These are phyloP conservation scores for Geophilus truncorum DNA, from an alignment of 2,888 invertebrate genomes.

Conservation along the genomic window DNA sequence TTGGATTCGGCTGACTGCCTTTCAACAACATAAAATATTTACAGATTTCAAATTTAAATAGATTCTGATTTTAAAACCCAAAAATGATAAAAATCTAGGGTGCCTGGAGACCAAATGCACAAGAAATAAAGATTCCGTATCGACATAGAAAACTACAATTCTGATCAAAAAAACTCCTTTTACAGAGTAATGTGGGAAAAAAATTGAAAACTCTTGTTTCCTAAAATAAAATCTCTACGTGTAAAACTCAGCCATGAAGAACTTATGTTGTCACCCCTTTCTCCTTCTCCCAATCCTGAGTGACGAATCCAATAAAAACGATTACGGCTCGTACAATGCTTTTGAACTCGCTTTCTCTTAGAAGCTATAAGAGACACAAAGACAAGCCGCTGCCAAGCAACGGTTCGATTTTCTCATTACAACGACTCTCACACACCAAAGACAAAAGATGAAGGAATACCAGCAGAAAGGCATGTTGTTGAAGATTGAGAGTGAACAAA, in stretches of 20 bases:
- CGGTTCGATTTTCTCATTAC: conserved; percentile 7
- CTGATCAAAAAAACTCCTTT: too few relatives aligned
- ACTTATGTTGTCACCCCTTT: not conserved
- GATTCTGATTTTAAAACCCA: too few relatives aligned
- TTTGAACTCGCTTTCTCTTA: not conserved
- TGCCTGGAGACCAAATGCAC: too few relatives aligned
- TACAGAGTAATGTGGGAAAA: too few relatives aligned
- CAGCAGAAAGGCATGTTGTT: not conserved
- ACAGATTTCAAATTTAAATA: too few relatives aligned
- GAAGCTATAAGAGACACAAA: not conserved
- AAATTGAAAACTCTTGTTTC: not conserved
- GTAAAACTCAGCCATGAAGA: not conserved
- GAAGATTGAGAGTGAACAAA: not conserved
- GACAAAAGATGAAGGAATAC: not conserved
- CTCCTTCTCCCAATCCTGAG: not conserved
- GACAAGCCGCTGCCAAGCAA: conserved; percentile 16
- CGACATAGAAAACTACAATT: too few relatives aligned
- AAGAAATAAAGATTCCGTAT: too few relatives aligned
- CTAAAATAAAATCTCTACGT: not conserved
- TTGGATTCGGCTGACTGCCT: too few relatives aligned
- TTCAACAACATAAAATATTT: too few relatives aligned
- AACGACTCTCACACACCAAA: not conserved
- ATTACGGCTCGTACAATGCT: not conserved
- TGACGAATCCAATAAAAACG: conserved; percentile 12
- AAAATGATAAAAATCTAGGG: too few relatives aligned